Conservation (phyloP, 53 echinoderm and acorn worm genomes). For the Echinometra lucunter region DNA sequence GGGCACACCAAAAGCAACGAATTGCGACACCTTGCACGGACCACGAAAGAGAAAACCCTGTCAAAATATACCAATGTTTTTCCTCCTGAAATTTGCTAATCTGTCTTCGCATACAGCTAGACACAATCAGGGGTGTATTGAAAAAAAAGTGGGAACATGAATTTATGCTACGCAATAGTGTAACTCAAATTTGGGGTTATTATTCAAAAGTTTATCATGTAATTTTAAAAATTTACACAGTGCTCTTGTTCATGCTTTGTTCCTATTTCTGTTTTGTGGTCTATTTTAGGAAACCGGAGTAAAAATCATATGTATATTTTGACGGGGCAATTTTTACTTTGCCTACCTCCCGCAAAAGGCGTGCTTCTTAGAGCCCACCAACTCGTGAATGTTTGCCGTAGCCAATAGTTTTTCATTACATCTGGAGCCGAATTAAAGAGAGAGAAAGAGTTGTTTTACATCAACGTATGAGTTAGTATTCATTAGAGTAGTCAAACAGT, state of each 20-base stretch:
- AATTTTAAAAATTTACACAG: not conserved
- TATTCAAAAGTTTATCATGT: not conserved
- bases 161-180: not conserved
- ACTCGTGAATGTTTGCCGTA: constrained; percentile 86
- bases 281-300: not conserved
- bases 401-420: constrained; percentile 97
- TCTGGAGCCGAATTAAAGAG: constrained; percentile 61
- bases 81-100: constrained; percentile 27
- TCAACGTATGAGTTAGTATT: not conserved
- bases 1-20: constrained; percentile 56
- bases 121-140: not conserved
- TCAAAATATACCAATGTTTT: constrained; percentile 67
- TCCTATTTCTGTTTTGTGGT: not conserved
- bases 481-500: not conserved
- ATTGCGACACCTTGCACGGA: constrained; percentile 60
- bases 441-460: constrained; percentile 45
- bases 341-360: constrained; percentile 91
- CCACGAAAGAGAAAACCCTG: constrained; percentile 31
- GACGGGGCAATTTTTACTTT: not conserved
- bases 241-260: not conserved
- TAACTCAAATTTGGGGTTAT: not conserved
- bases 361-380: constrained; percentile 93
- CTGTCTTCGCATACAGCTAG: constrained; percentile 4
- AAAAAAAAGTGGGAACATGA: not conserved
- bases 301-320: constrained; percentile 56